Evolutionary conservation across 2,888 invertebrate genomes (phyloP).

Genomic region (Empis stercorea): DNA sequence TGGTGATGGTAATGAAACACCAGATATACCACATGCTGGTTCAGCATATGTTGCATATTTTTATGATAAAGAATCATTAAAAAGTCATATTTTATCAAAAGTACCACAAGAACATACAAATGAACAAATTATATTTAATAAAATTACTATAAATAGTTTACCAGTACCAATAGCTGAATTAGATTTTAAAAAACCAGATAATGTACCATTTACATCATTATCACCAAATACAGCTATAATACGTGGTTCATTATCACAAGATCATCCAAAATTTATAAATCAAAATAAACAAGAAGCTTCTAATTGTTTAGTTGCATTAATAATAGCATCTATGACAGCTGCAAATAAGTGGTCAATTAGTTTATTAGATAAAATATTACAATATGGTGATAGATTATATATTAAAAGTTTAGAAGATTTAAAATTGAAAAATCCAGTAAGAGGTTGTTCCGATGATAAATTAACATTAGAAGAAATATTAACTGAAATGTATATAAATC

Average conservation of each 20-base stretch:
- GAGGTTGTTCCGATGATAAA: constrained; percentile 17
- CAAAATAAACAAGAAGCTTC: constrained; percentile 41
- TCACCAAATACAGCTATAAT: constrained; percentile 11
- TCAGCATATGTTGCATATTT: constrained; percentile 18
- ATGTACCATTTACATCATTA: constrained; percentile 5
- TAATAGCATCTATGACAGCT: constrained; percentile 44
- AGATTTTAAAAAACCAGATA: constrained; percentile 4
- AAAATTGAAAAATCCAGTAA: constrained; percentile 1
- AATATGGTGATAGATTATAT: constrained; percentile 50
- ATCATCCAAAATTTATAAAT: constrained; percentile 20
- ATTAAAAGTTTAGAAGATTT: constrained; percentile 24
- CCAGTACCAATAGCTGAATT: background rate
- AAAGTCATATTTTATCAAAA: constrained; percentile 13
- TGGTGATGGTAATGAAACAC: background rate
- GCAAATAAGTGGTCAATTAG: constrained; percentile 43
- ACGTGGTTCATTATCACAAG: constrained; percentile 16
- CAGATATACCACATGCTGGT: constrained; percentile 10
- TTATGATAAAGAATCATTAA: constrained; percentile 9
- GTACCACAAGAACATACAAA: constrained; percentile 11
- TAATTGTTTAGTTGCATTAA: constrained; percentile 44
- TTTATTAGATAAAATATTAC: constrained; percentile 45
- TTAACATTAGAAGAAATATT: constrained; percentile 23
- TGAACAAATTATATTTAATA: constrained; percentile 11
- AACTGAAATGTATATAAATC: constrained; percentile 21
- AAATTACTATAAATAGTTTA: constrained; percentile 3